A percentile compares a stretch with the other conserved stretches of the same genome.
Evolutionary conservation across 2,797 vertebrate genomes (phyloP).

Genomic region (Choloepus didactylus): DNA sequence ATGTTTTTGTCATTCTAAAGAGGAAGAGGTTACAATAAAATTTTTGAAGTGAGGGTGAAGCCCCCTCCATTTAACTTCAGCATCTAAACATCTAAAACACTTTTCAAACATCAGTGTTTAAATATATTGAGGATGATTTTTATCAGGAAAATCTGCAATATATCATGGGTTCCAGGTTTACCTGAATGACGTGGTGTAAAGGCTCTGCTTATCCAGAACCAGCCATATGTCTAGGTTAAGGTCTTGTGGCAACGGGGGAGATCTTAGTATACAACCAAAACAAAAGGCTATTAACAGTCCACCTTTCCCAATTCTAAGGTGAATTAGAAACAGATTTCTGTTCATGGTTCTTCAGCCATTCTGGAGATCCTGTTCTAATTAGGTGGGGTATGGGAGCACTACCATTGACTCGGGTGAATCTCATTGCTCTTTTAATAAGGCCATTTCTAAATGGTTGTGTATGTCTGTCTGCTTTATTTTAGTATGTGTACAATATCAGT

Average conservation of each 20-base stretch:
- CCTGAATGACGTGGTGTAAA: background rate
- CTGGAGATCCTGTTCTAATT: background rate
- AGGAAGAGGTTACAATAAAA: background rate
- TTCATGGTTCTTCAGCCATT: conserved; percentile 26
- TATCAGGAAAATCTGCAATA: conserved; percentile 28
- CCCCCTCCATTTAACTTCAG: background rate
- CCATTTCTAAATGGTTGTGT: background rate
- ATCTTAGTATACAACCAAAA: background rate
- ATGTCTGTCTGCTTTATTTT: background rate
- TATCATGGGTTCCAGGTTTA: background rate
- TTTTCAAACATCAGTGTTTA: background rate
- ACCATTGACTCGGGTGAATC: background rate
- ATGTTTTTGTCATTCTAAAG: background rate
- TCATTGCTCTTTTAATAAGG: conserved; percentile 29
- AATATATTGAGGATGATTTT: conserved; percentile 46
- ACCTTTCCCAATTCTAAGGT: conserved; percentile 12
- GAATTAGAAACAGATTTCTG: conserved; percentile 41
- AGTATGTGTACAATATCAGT: conserved; percentile 11
- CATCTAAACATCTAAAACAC: background rate
- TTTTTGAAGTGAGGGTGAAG: background rate
- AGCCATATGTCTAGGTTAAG: background rate
- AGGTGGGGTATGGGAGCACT: background rate
- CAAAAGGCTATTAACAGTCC: background rate
- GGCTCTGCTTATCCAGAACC: background rate
- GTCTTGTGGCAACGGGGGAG: background rate